Conservation (phyloP, 2,888 invertebrate genomes). For the Pterostichus niger region DNA sequence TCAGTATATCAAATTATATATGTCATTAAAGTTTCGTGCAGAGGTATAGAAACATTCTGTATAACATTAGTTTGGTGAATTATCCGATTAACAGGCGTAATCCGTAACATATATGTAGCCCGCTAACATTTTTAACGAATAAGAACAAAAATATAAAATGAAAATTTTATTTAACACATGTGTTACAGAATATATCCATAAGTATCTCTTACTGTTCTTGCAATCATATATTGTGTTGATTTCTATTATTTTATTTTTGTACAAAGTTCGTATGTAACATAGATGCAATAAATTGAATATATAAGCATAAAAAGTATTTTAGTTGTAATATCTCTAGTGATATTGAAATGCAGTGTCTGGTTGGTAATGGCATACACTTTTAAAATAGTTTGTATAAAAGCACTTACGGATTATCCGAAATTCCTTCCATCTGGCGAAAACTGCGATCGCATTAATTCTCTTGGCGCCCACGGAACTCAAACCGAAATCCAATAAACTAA, state of each 20-base stretch:
- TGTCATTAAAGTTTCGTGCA: too few species aligned
- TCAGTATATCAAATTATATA: too few species aligned
- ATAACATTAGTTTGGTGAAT: too few species aligned
- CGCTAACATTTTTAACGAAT: too few species aligned
- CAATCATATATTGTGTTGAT: too few species aligned
- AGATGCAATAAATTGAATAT: conserved; percentile 8
- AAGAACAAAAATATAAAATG: too few species aligned
- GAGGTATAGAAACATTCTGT: too few species aligned
- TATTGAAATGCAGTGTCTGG: conserved; percentile 34
- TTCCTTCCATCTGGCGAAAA: conserved; percentile 51
- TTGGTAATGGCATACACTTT: conserved; percentile 45
- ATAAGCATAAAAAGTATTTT: conserved; percentile 29
- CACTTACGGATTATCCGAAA: conserved; percentile 53
- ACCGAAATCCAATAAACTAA: conserved; percentile 54
- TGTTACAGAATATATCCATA: too few species aligned
- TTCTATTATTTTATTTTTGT: background rate
- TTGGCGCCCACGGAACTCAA: conserved; percentile 40
- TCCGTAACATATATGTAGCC: too few species aligned
- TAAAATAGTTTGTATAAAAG: conserved; percentile 54
- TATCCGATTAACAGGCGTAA: too few species aligned
- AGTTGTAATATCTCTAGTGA: conserved; percentile 37
- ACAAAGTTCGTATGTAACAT: conserved; percentile 13
- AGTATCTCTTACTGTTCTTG: too few species aligned
- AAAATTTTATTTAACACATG: too few species aligned
- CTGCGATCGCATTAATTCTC: conserved; percentile 52